Evolutionary conservation across 2,888 invertebrate genomes (phyloP), one percentile per base, ranked within the genome.

Genomic region (Drosophila anomalata): DNA sequence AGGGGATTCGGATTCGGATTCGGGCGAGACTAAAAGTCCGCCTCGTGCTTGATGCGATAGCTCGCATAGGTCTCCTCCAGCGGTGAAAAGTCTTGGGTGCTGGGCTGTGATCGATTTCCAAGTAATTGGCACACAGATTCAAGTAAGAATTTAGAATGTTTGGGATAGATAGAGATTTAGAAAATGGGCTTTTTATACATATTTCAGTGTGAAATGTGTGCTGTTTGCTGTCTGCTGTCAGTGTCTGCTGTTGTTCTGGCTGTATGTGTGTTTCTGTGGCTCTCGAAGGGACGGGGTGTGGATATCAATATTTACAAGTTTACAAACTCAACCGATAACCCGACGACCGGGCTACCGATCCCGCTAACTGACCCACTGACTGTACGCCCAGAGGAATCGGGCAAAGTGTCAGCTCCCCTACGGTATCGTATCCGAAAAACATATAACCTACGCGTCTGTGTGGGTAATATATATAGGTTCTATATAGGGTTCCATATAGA

Each of bases 31-130:
- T 89, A 90, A 76, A 80, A 90, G 78, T 90, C 90, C 71, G 90
- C 87, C 77, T 90, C 90, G 77, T 90, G 88, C 67, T 90, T 90
- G 77, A 90, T 90, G 83, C 89, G 89, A 78, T 90, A 90, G 75
- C 88, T 89, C 78, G 89, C 90, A 82, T 90, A 90, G 54, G 89
- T 89, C 78, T 90, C 86, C 80, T 90, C 90, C 90, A 90, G 76
- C 76, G 90, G 90, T 57, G 89, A 79, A 78, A 90, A 90, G 60
- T 83, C 87, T 87, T 85, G 85, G 57, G 83, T 79, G 86, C 88
- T 83, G 79, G 87, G 85, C 87, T 87, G 85, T 78, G 65, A 60
- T 67, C 55, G 48, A 20, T 78, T 78, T 75, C 87, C 72, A 84
- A 74, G 66, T 66, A 67, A 79, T 83, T 83, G 88, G 83, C 88